Percentiles rank a stretch among this genome's conserved stretches.
phyloP scores from a whole-genome alignment of 2,888 invertebrate species.

The Diaperis boleti region DNA sequence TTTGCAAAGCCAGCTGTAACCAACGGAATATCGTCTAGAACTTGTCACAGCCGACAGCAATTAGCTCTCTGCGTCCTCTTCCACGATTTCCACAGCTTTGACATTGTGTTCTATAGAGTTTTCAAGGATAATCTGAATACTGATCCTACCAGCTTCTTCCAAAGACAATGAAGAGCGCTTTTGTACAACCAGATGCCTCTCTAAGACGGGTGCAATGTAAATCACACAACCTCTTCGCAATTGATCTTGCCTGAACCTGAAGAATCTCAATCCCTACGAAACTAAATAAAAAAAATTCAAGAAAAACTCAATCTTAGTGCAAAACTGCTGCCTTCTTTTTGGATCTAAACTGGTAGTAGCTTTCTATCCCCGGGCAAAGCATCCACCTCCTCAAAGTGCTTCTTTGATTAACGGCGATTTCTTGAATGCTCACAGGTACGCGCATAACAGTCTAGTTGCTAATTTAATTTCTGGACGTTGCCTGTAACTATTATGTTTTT shows the following conservation, averaged over 20 bases:
- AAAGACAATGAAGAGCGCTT: constrained; percentile 62
- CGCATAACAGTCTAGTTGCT: constrained; percentile 64
- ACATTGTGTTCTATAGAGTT: constrained; percentile 71
- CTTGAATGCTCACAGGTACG: constrained; percentile 73
- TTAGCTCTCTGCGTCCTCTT: too few species aligned
- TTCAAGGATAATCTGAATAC: constrained; percentile 80
- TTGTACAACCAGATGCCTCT: constrained; percentile 80
- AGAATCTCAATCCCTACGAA: constrained; percentile 83
- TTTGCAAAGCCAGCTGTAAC: constrained; percentile 5
- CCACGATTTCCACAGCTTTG: constrained; percentile 53
- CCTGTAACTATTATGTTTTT: constrained; percentile 49
- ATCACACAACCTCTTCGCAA: constrained; percentile 76
- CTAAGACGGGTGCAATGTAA: constrained; percentile 81
- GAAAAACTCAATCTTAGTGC: too few species aligned
- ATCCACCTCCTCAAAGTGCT: constrained; percentile 59
- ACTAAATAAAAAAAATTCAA: too few species aligned
- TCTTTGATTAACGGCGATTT: constrained; percentile 66
- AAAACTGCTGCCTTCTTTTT: too few species aligned
- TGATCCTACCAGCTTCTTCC: constrained; percentile 68
- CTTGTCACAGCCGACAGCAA: not conserved
- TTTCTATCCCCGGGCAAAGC: constrained; percentile 39
- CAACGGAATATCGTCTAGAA: constrained; percentile 10
- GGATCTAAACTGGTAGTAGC: too few species aligned
- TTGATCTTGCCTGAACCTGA: constrained; percentile 82
- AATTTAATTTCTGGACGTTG: not conserved